Percentiles rank a stretch among this genome's conserved stretches.
These are phyloP conservation scores for Onychorhynchus coronatus DNA, from an alignment of 2,113 vertebrate genomes.

Conservation along the genomic window DNA sequence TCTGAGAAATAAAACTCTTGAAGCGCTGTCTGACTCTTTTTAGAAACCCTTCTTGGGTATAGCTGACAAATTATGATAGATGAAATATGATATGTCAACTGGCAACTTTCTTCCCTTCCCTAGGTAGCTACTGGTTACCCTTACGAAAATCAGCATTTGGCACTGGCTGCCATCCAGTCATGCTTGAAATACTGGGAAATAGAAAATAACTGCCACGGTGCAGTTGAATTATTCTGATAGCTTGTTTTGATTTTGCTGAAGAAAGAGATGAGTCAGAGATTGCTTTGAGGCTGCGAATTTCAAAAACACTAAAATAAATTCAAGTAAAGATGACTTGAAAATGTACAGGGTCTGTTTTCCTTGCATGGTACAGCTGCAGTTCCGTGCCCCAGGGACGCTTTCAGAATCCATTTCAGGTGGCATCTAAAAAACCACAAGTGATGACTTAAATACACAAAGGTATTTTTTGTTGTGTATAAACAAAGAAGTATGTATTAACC, in stretches of 20 bases:
- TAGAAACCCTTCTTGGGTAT: conserved; percentile 29
- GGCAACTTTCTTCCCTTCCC: conserved; percentile 7
- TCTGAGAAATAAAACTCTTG: background rate
- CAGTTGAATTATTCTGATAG: conserved; percentile 34
- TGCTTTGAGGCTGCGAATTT: conserved; percentile 45
- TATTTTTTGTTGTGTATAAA: background rate
- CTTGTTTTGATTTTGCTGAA: conserved; percentile 48
- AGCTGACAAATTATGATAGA: conserved; percentile 52
- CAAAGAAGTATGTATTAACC: background rate
- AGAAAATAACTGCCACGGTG: conserved; percentile 19
- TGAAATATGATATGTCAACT: conserved; percentile 22
- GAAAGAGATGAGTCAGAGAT: conserved; percentile 62
- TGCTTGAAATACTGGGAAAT: conserved; percentile 35
- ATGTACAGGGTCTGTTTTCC: background rate
- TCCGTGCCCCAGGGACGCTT: background rate
- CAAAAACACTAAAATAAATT: background rate
- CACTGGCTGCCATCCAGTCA: conserved; percentile 23
- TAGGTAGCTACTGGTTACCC: conserved; percentile 30
- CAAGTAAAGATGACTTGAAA: background rate
- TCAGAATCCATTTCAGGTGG: conserved; percentile 35
- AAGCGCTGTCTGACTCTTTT: background rate
- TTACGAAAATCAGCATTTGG: conserved; percentile 35
- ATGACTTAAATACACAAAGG: background rate
- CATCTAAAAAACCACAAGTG: background rate
- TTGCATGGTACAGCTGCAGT: background rate